These are phyloP conservation scores for Synodontis membranacea DNA, from an alignment of 2,113 vertebrate genomes.

Conservation along the genomic window DNA sequence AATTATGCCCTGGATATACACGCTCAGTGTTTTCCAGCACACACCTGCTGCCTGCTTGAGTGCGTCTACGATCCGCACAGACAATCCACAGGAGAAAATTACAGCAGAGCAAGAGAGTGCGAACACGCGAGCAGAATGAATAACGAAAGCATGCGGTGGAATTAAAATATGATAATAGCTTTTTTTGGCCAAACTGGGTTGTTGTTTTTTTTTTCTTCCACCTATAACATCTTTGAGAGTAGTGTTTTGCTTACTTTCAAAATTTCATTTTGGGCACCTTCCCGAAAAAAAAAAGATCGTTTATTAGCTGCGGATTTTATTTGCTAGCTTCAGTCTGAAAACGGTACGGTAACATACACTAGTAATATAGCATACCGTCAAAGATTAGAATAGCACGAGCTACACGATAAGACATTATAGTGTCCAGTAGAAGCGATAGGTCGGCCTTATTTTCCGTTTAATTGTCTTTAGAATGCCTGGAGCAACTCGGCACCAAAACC, in stretches of 20 bases:
- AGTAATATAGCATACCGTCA: not conserved
- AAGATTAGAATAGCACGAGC: not conserved
- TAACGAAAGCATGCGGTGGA: not conserved
- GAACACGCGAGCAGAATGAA: not conserved
- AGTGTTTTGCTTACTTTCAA: no score
- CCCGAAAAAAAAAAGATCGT: not conserved
- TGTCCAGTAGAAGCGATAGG: not conserved
- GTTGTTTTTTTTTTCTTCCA: no score
- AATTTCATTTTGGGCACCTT: not conserved
- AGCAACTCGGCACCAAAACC: not conserved
- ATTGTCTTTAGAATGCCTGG: not conserved
- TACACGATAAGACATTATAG: not conserved
- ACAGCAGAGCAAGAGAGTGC: not conserved
- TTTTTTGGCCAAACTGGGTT: not conserved
- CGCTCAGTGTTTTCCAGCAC: slow-evolving; percentile 6
- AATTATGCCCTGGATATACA: slow-evolving; percentile 42
- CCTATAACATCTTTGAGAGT: no score
- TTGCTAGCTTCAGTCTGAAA: not conserved
- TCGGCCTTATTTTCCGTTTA: not conserved
- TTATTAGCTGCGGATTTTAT: not conserved
- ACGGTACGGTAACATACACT: not conserved
- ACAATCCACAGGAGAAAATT: slow-evolving; percentile 10
- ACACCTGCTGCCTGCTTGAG: slow-evolving; percentile 24
- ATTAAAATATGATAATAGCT: not conserved
- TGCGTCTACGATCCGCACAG: not conserved